Evolutionary conservation across 1,140 invertebrate species (phyloP), one percentile per base, ranked within the genome.

Genomic region (Penaeus vannamei): DNA sequence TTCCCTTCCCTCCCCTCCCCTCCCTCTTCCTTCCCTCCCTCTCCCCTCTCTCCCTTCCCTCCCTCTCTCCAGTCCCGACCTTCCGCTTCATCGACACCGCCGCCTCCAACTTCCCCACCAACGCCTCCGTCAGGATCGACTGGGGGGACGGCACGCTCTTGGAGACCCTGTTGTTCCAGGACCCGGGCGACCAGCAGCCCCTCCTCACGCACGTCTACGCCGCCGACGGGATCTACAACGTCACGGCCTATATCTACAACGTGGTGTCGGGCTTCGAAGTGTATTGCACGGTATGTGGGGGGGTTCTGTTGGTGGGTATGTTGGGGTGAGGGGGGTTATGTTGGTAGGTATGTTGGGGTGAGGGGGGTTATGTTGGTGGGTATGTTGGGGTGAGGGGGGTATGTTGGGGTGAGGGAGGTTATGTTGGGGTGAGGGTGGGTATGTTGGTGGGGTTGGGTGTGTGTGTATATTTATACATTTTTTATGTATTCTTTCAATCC

Each of bases 231-330:
- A 61, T 80, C n/a, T 93, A 91, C 59, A 87, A 86, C 59, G 90
- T 93, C 12, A 89, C 53, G 20, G 91, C 92, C 17, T 90, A 82
- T 20, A 91, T 92, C 66, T 91, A 80, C 32, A 93, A 93, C 84
- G 62, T 87, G 36, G 91, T 92, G 17, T 92, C 90, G 14, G 90
- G 91, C 1, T 88, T 90, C 19, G 86, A 62, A 5, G 87, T 91
- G 23, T 86, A 59, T 12, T 87, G 90, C 36, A 66, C 46, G 88
- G 91, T 91, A 60, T 1, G 87, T 42, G 36, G 36, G 0, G 36
- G 4, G 36, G 36, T 29, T 19, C 22, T 19, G 80, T 23, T 64
- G 22, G 60, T 61, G 10, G 19, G 19, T 76, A 3, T 1, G n/a
- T 2, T 17, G 5, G 19, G 2, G n/a, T n/a, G 29, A 8, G 20